phyloP scores from a whole-genome alignment of 1,140 invertebrate genomes.

The Globodera rostochiensis region DNA sequence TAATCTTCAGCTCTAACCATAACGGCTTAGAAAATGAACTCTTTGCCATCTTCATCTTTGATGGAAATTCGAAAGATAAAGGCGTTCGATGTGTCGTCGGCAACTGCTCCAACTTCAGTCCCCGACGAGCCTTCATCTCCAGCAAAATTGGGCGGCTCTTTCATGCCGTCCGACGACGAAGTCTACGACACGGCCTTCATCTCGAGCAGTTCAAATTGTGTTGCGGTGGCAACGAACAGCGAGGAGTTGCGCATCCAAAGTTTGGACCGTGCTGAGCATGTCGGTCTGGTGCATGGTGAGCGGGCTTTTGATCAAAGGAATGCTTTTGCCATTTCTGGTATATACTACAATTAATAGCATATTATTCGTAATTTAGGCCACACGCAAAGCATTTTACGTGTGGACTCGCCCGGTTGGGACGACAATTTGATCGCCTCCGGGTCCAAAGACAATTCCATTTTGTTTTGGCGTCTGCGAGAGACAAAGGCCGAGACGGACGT shows the following conservation, averaged over 20 bases:
- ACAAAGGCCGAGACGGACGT: slow-evolving; percentile 16
- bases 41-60: slow-evolving; percentile 21
- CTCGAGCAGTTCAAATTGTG: slow-evolving; percentile 39
- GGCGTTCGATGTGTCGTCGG: neutral
- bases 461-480: slow-evolving; percentile 52
- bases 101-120: neutral
- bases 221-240: slow-evolving; percentile 59
- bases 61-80: slow-evolving; percentile 6
- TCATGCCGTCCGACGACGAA: slow-evolving; percentile 52
- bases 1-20: no score
- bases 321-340: neutral
- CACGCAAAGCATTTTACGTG: slow-evolving; percentile 51
- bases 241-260: slow-evolving; percentile 57
- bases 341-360: neutral
- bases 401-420: slow-evolving; percentile 57
- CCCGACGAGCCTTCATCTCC: neutral
- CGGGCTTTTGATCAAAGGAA: neutral
- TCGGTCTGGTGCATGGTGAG: slow-evolving; percentile 1
- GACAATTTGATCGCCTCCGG: slow-evolving; percentile 50
- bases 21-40: no score
- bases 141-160: neutral
- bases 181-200: slow-evolving; percentile 51
- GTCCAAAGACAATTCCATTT: slow-evolving; percentile 62
- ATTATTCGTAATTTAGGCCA: slow-evolving; percentile 43
- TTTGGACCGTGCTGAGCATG: slow-evolving; percentile 23